A percentile compares a stretch with the other conserved stretches of the same genome.
phyloP scores from a whole-genome alignment of 2,888 invertebrate species.

The Microctonus brassicae region DNA sequence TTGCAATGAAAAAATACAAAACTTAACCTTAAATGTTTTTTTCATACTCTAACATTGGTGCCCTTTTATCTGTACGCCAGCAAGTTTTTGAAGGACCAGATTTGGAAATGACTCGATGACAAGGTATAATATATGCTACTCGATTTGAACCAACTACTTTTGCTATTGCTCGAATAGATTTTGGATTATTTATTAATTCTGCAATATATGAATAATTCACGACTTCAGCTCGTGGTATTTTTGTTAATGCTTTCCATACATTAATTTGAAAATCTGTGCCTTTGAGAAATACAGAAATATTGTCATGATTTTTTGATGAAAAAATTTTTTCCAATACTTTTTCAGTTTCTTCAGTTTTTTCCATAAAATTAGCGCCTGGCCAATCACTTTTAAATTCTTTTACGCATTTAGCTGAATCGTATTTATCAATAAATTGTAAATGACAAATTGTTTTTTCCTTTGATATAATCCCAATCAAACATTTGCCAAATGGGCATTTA shows the following conservation, averaged over 20 bases:
- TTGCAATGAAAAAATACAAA: background rate
- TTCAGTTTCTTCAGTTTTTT: conserved; percentile 41
- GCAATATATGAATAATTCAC: conserved; percentile 57
- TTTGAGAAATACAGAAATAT: conserved; percentile 49
- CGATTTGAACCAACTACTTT: conserved; percentile 58
- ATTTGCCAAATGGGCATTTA: conserved; percentile 55
- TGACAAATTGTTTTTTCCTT: conserved; percentile 50
- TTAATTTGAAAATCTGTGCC: conserved; percentile 62
- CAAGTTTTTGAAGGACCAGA: conserved; percentile 39
- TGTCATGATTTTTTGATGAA: conserved; percentile 8
- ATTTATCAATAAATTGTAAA: conserved; percentile 50
- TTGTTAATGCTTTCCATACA: conserved; percentile 57
- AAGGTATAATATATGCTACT: conserved; percentile 59
- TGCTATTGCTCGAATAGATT: conserved; percentile 56
- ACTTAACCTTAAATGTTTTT: background rate
- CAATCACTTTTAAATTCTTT: conserved; percentile 47
- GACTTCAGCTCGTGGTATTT: conserved; percentile 52
- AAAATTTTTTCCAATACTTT: conserved; percentile 47
- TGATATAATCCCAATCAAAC: conserved; percentile 52
- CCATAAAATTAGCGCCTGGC: conserved; percentile 45
- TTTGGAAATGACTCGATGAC: conserved; percentile 61
- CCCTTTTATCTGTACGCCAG: conserved; percentile 18
- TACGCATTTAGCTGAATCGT: conserved; percentile 44
- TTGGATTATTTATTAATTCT: conserved; percentile 52
- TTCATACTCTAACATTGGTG: conserved; percentile 13